Base-by-base conservation (phyloP, 2,888 invertebrate genomes). In the Spatulosminthurus flaviceps region DNA sequence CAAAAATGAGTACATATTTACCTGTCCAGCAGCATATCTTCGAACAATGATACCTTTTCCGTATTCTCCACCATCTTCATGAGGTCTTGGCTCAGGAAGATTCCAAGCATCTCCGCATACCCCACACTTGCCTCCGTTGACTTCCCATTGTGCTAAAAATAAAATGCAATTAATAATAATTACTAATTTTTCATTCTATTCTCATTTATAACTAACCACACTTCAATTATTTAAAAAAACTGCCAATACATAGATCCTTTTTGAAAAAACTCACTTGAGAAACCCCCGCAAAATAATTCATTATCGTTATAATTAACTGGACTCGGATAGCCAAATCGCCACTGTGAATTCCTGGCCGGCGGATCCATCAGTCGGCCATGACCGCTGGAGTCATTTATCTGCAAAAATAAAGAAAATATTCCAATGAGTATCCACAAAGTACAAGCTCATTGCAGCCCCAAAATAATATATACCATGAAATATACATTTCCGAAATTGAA, bases 281-380 rank as follows among this genome's bases (percentile, higher is more conserved):
- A 94, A 74, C 95, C 96, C 28, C 96, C 96, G 87, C 97, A 97
- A 88, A 94, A 96, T 21, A 96, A 90, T 88, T 96, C 96, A 86
- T 96, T 96, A 88, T 97, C 96, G 86, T 96, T 95, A 87, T 96
- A 97, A 88, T 97, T 95, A 80, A 95, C 94, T 0, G 96, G 95
- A 88, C 94, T 96, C n/a, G 94, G 93, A 88, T 93, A 97, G 0
- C 97, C 97, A 87, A 94, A 94, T 81, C 97, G 90, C 97, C 97
- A 97, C 95, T 96, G 96, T 72, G 94, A 93, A 89, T 96, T 95
- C 80, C 97, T 90, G 0, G 95, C 93, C 1, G 97, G 96, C 0
- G 97, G 97, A 87, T 96, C 95, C 93, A 96, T 94, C 81, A 97
- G 89, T 61, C 96, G 89, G 2, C 96, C 96, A 89, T 95, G 95